These are phyloP conservation scores for Argya squamiceps DNA, from an alignment of 2,797 vertebrate genomes.

Conservation along the genomic window DNA sequence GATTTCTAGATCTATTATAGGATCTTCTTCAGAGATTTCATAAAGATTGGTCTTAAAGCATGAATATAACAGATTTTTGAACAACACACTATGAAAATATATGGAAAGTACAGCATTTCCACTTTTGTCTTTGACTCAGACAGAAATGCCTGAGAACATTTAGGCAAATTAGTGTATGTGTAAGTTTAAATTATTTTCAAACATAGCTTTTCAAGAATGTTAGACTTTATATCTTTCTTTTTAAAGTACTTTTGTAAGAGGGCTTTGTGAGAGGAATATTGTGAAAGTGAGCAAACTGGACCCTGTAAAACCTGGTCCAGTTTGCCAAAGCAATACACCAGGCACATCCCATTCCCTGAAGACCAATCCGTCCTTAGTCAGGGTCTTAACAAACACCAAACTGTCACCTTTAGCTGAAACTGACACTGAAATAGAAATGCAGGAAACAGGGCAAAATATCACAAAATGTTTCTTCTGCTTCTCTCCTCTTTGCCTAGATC, in stretches of 20 bases:
- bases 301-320: not conserved
- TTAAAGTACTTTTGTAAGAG: not conserved
- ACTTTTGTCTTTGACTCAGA: not conserved
- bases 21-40: not conserved
- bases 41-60: not conserved
- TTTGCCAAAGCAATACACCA: not conserved
- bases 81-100: not conserved
- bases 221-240: not conserved
- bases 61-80: not conserved
- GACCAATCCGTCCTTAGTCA: not conserved
- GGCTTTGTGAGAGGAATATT: not conserved
- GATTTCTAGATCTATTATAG: not conserved
- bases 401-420: not conserved
- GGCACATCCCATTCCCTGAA: not conserved
- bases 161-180: not conserved
- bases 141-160: not conserved
- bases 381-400: not conserved
- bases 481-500: not conserved
- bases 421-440: not conserved
- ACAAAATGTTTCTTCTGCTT: not conserved
- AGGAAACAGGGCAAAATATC: not conserved
- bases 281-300: too few species aligned
- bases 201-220: not conserved
- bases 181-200: not conserved
- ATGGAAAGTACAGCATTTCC: not conserved